Evolutionary conservation across 2,113 vertebrate species (phyloP).

Genomic region (Sphaerodactylus townsendi): DNA sequence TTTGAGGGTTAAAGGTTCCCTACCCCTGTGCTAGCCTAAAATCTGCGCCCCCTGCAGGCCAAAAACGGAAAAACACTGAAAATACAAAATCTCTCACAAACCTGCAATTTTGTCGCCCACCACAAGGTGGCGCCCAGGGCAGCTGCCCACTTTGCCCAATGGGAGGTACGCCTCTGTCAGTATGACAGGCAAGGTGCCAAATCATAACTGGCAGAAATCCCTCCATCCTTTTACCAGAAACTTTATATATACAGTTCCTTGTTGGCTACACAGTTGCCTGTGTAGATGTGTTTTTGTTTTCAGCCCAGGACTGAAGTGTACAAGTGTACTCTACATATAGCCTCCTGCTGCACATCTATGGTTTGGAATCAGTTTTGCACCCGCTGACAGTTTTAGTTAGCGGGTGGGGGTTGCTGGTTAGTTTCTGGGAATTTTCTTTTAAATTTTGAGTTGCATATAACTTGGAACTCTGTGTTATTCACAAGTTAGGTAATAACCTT

Average conservation of each 20-base stretch:
- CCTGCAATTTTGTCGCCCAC: no score
- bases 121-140: no score
- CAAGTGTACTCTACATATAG: conserved; percentile 33
- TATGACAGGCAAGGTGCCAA: conserved; percentile 61
- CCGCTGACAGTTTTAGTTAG: fast-evolving
- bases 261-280: conserved; percentile 50
- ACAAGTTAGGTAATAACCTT: neutral
- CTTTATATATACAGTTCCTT: conserved; percentile 25
- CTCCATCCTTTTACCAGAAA: no score
- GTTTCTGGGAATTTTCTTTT: neutral
- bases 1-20: no score
- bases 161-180: no score
- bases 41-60: no score
- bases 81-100: no score
- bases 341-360: neutral
- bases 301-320: neutral
- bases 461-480: neutral
- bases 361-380: neutral
- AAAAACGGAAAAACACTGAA: no score
- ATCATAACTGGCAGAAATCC: conserved; percentile 46
- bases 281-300: conserved; percentile 57
- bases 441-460: neutral
- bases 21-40: no score
- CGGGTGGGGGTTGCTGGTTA: neutral
- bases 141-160: no score